Percentiles rank a stretch among this genome's conserved stretches.
Evolutionary conservation across 2,113 vertebrate species (phyloP).

Genomic region (Budorcas taxicolor): DNA sequence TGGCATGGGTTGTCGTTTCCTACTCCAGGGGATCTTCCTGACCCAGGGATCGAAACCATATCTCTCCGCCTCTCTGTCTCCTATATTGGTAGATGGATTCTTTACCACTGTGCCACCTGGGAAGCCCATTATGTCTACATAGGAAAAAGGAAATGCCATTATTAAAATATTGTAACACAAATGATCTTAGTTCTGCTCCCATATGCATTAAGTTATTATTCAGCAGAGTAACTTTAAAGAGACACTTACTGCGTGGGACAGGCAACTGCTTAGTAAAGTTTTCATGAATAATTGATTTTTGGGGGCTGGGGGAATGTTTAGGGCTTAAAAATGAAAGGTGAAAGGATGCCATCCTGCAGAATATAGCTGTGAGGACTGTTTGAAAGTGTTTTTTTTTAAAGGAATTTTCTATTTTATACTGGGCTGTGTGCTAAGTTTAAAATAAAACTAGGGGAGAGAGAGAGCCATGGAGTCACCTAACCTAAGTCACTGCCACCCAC

Average conservation of each 20-base stretch:
- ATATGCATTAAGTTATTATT: constrained; percentile 60
- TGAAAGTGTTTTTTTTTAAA: neutral
- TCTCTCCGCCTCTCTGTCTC: neutral
- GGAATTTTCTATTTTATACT: neutral
- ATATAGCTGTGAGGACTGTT: neutral
- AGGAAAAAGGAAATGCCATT: constrained; percentile 35
- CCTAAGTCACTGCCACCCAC: neutral
- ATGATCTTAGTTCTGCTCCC: constrained; percentile 48
- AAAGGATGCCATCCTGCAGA: neutral
- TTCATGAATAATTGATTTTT: constrained; percentile 34
- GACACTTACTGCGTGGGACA: constrained; percentile 6
- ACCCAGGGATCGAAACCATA: neutral
- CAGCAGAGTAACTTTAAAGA: constrained; percentile 46
- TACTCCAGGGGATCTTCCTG: neutral
- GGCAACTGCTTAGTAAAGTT: constrained; percentile 37
- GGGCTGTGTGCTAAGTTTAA: neutral
- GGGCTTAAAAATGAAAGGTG: neutral
- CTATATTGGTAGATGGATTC: neutral
- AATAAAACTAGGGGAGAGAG: neutral
- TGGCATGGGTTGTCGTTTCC: neutral
- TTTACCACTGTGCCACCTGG: neutral
- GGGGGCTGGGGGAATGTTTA: neutral
- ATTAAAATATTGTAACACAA: neutral
- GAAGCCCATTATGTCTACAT: neutral
- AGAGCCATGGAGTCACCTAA: neutral